These are phyloP conservation scores for Artibeus jamaicensis DNA, from an alignment of 2,797 vertebrate genomes.

Conservation along the genomic window DNA sequence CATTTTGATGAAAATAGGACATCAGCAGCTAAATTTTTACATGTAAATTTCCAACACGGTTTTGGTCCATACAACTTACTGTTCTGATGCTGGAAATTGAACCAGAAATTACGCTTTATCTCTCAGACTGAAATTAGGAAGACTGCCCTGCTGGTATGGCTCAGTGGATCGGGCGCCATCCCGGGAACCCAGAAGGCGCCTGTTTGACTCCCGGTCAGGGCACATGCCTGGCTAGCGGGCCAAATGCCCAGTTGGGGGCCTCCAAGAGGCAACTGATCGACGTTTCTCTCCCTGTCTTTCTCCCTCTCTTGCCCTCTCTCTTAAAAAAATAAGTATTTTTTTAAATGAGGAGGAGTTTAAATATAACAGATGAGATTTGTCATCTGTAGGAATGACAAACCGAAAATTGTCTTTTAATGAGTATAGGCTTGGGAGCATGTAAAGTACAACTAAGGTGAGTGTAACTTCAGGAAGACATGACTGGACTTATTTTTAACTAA, in stretches of 20 bases:
- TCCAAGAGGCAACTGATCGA: neutral
- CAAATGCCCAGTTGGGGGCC: neutral
- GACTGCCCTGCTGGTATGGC: neutral
- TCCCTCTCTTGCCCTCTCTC: neutral
- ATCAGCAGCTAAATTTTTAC: neutral
- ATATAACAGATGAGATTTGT: neutral
- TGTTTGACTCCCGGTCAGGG: neutral
- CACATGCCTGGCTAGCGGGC: neutral
- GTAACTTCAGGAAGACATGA: constrained; percentile 21
- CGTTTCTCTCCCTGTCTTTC: neutral
- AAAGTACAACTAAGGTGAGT: neutral
- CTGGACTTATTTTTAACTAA: constrained; percentile 28
- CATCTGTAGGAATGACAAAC: neutral
- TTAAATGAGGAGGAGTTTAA: neutral
- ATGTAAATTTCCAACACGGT: neutral
- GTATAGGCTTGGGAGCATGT: neutral
- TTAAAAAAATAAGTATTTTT: neutral
- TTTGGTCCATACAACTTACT: neutral
- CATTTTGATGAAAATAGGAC: neutral
- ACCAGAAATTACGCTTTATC: constrained; percentile 2
- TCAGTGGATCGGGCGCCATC: neutral
- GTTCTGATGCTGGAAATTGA: constrained; percentile 3
- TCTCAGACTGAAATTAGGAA: constrained; percentile 6
- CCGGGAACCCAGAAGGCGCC: neutral
- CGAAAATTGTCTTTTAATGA: constrained; percentile 12